Evolutionary conservation across 1,140 invertebrate species (phyloP).

Genomic region (Pseudobourletiella spinata): DNA sequence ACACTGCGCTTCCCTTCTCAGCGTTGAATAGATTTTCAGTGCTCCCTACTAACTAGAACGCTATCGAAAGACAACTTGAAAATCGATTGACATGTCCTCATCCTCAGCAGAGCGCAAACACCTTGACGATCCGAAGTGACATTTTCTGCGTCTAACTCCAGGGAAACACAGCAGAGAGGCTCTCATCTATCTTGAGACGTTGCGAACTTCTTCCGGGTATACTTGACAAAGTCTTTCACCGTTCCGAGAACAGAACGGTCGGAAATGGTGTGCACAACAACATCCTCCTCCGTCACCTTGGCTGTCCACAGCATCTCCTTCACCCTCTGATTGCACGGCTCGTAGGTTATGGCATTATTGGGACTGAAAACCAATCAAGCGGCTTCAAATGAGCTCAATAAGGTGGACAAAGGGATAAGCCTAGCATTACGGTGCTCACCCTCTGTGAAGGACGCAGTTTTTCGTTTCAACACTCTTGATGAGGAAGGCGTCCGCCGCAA

Average conservation of each 20-base stretch:
- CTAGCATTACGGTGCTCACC: background rate
- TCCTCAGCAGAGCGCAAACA: no score
- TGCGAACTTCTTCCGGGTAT: no score
- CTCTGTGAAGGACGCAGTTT: background rate
- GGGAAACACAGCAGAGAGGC: no score
- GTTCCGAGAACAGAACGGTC: background rate
- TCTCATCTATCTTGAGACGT: no score
- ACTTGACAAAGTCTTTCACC: conserved; percentile 2
- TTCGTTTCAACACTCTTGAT: background rate
- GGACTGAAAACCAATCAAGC: background rate
- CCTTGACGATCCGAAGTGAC: no score
- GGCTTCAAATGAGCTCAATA: no score
- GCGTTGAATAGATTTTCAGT: no score
- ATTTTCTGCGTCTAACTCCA: no score
- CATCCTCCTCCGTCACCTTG: background rate
- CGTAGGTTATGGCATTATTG: background rate
- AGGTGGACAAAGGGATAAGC: background rate
- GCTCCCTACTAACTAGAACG: no score
- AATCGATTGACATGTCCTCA: no score
- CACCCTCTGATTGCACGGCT: background rate
- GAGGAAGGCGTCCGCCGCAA: background rate
- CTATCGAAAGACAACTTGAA: no score
- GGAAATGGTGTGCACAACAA: background rate
- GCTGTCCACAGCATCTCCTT: conserved; percentile 2
- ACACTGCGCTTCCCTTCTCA: no score